A percentile compares a stretch with the other conserved stretches of the same genome.
Conservation (phyloP, 2,113 vertebrate species). For the Corythornis madagascariensis region DNA sequence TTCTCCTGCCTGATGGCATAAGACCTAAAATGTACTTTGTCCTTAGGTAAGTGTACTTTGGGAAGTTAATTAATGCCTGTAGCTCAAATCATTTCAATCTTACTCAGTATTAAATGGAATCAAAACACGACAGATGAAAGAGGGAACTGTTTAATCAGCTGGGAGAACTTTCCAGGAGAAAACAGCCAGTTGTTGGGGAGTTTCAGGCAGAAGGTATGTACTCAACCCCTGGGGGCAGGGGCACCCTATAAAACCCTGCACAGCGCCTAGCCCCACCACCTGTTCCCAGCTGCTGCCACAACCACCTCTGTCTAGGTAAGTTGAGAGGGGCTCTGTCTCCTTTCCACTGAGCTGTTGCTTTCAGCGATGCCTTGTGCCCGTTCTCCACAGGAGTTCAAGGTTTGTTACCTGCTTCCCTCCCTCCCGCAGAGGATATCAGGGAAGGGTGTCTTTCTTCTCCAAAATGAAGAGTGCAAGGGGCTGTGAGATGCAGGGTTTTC, state of each 20-base stretch:
- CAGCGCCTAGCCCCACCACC: rapidly evolving
- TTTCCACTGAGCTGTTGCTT: background rate
- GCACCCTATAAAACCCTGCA: slow-evolving; percentile 9
- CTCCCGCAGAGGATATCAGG: rapidly evolving
- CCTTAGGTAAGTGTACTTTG: background rate
- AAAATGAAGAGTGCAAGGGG: background rate
- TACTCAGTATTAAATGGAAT: slow-evolving; percentile 49
- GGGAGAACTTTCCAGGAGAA: slow-evolving; percentile 19
- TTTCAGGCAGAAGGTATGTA: background rate
- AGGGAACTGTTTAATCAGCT: slow-evolving; percentile 26
- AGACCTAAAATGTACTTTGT: slow-evolving; percentile 20
- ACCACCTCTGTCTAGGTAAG: background rate
- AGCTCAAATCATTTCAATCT: slow-evolving; percentile 27
- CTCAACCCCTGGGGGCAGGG: background rate
- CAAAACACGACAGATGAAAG: slow-evolving; percentile 61
- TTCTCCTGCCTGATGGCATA: background rate
- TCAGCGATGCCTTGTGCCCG: background rate
- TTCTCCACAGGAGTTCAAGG: background rate
- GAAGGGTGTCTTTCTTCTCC: background rate
- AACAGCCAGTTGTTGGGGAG: slow-evolving; percentile 3
- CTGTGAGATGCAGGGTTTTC: background rate
- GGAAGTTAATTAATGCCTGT: slow-evolving; percentile 30
- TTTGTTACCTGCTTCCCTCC: background rate
- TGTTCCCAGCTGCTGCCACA: background rate
- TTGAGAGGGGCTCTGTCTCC: rapidly evolving